phyloP scores from a whole-genome alignment of 2,113 vertebrate species.

The Marmota monax region DNA sequence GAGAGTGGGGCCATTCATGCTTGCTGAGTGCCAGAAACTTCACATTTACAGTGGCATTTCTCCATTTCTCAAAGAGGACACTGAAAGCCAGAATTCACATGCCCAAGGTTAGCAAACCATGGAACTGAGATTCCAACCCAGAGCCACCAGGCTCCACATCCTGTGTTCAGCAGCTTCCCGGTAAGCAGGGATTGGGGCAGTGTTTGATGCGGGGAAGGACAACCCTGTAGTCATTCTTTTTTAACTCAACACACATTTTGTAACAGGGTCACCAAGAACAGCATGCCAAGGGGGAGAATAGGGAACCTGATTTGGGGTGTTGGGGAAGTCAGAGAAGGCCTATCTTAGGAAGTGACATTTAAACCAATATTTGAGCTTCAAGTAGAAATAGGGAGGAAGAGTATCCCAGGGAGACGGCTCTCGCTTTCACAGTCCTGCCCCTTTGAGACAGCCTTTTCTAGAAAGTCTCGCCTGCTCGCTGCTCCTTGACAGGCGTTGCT shows the following conservation, averaged over 20 bases:
- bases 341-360: neutral
- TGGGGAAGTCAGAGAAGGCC: neutral
- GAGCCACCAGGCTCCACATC: neutral
- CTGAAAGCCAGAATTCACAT: neutral
- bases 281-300: neutral
- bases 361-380: neutral
- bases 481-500: neutral
- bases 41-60: neutral
- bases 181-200: accelerated
- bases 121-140: neutral
- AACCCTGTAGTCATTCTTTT: neutral
- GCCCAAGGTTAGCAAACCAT: neutral
- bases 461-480: neutral
- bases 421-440: neutral
- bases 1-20: neutral
- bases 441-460: neutral
- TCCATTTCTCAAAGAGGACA: neutral
- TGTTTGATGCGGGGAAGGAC: neutral
- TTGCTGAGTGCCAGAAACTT: neutral
- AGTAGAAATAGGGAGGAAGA: neutral
- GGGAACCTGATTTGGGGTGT: neutral
- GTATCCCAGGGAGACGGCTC: too few species aligned
- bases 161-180: neutral
- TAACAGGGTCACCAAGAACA: neutral
- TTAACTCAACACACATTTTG: neutral